A percentile compares a stretch with the other conserved stretches of the same genome.
These are phyloP conservation scores for Allolobophora icterica DNA, from an alignment of 2,888 invertebrate genomes.

Conservation along the genomic window DNA sequence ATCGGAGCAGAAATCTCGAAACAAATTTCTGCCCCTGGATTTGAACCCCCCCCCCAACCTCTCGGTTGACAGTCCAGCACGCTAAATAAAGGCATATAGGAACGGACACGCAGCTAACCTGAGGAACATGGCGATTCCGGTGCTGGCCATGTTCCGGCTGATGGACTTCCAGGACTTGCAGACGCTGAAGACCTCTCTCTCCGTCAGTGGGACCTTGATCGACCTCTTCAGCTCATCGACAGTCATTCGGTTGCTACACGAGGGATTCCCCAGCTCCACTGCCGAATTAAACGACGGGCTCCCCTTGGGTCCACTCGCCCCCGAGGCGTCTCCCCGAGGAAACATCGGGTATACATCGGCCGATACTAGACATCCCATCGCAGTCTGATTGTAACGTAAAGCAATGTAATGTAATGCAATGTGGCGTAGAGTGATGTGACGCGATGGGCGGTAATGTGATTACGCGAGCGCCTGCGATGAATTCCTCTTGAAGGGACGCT, in stretches of 20 bases:
- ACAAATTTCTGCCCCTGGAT: too few species aligned
- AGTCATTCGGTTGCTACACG: background rate
- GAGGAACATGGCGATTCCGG: slow-evolving; percentile 51
- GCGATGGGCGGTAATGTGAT: too few species aligned
- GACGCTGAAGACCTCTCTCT: slow-evolving; percentile 49
- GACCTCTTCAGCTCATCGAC: slow-evolving; percentile 23
- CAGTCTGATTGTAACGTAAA: too few species aligned
- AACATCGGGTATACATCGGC: background rate
- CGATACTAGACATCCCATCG: slow-evolving; percentile 21
- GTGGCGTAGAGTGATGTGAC: too few species aligned
- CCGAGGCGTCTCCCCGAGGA: background rate
- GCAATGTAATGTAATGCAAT: too few species aligned
- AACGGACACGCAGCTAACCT: slow-evolving; percentile 37
- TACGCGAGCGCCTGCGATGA: too few species aligned
- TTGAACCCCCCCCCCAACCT: too few species aligned
- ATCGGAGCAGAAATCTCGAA: too few species aligned
- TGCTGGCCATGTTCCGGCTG: slow-evolving; percentile 49
- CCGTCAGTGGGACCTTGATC: slow-evolving; percentile 35
- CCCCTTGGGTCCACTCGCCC: background rate
- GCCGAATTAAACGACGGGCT: background rate
- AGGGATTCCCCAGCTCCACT: background rate
- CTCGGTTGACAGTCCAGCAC: too few species aligned
- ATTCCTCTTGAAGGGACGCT: background rate
- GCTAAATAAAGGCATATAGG: too few species aligned
- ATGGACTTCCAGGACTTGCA: slow-evolving; percentile 50